Conservation (phyloP, 2,113 vertebrate genomes). For the Chamaetylas fuelleborni region DNA sequence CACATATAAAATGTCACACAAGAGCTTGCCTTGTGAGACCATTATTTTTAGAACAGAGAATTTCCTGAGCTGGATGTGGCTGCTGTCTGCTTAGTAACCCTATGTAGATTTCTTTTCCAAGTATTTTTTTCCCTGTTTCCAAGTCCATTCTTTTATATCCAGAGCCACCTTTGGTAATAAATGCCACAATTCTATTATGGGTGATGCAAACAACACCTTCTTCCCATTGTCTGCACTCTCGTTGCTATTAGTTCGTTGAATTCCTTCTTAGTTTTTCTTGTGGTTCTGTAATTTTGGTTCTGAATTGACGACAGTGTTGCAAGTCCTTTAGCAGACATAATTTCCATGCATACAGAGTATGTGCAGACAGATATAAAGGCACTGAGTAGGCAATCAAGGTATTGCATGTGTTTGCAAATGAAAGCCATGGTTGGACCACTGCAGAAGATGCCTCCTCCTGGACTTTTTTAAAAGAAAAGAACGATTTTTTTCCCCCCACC, state of each 20-base stretch:
- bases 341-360: background rate
- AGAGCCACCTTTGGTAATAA: background rate
- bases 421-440: background rate
- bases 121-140: background rate
- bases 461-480: background rate
- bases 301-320: background rate
- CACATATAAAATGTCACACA: background rate
- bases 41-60: constrained; percentile 41
- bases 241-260: background rate
- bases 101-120: background rate
- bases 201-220: background rate
- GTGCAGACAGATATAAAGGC: background rate
- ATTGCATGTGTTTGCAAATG: background rate
- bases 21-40: background rate
- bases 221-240: background rate
- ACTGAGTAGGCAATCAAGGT: background rate
- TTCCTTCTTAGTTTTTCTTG: background rate
- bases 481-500: accelerated
- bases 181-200: background rate
- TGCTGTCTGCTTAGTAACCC: background rate
- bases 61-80: constrained; percentile 29
- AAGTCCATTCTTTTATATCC: background rate
- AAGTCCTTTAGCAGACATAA: background rate
- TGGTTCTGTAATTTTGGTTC: background rate
- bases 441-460: background rate